phyloP scores from a whole-genome alignment of 2,113 vertebrate species.

The Nothoprocta perdicaria region DNA sequence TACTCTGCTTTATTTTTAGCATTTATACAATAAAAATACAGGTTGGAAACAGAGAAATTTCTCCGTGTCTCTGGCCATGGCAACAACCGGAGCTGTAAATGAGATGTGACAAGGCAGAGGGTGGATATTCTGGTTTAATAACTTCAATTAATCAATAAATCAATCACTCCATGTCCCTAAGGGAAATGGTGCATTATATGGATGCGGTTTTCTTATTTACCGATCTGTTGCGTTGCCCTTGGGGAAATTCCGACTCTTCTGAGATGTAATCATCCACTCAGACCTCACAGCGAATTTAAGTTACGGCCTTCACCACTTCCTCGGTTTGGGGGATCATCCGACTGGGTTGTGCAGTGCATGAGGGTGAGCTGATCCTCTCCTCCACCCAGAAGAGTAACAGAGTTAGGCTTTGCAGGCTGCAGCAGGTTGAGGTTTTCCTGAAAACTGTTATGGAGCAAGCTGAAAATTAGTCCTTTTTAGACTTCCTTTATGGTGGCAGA shows the following conservation, averaged over 20 bases:
- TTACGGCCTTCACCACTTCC: background rate
- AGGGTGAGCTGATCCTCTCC: background rate
- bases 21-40: background rate
- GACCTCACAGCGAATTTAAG: background rate
- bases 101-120: constrained; percentile 33
- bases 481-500: background rate
- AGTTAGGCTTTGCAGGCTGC: background rate
- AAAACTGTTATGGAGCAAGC: background rate
- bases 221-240: constrained; percentile 6
- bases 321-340: background rate
- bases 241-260: background rate
- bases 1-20: background rate
- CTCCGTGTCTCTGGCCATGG: background rate
- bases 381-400: background rate
- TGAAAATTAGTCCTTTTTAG: background rate
- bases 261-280: background rate
- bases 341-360: background rate
- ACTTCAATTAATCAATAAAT: constrained; percentile 30
- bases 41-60: background rate
- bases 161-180: background rate
- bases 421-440: background rate
- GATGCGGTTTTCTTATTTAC: background rate
- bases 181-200: background rate
- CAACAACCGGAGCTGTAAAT: background rate
- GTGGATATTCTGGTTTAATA: constrained; percentile 39